Evolutionary conservation across 2,888 invertebrate genomes (phyloP).

Genomic region (Caenorhabditis japonica): DNA sequence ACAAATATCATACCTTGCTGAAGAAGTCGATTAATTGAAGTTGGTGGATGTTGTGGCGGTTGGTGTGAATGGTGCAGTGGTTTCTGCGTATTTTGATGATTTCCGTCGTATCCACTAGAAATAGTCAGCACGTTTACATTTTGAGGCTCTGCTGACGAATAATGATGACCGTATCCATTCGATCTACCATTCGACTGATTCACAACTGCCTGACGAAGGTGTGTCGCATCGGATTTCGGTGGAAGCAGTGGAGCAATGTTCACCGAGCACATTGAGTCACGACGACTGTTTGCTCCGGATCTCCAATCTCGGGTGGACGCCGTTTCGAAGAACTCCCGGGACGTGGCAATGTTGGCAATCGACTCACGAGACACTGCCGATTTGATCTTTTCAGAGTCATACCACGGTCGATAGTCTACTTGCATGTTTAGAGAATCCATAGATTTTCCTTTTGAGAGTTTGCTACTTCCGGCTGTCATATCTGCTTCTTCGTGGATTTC

Average conservation of each 20-base stretch:
- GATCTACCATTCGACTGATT: slow-evolving; percentile 6
- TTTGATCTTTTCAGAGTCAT: slow-evolving; percentile 52
- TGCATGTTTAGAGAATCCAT: slow-evolving; percentile 58
- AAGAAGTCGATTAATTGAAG: slow-evolving; percentile 21
- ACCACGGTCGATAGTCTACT: slow-evolving; percentile 58
- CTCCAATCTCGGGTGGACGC: slow-evolving; percentile 39
- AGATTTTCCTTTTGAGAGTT: slow-evolving; percentile 59
- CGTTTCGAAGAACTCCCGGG: slow-evolving; percentile 52
- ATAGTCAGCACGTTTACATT: slow-evolving; percentile 28
- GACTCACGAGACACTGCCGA: slow-evolving; percentile 55
- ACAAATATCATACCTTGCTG: slow-evolving; percentile 25
- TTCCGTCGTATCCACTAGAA: slow-evolving; percentile 24
- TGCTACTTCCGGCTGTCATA: slow-evolving; percentile 18
- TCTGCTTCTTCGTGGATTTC: slow-evolving; percentile 50
- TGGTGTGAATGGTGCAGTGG: not conserved
- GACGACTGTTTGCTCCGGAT: slow-evolving; percentile 32
- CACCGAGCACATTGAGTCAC: slow-evolving; percentile 42
- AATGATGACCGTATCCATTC: no score
- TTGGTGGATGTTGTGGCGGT: slow-evolving; percentile 19
- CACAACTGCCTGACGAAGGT: slow-evolving; percentile 45
- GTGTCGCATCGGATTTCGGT: slow-evolving; percentile 57
- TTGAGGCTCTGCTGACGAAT: not conserved
- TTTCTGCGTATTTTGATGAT: slow-evolving; percentile 12
- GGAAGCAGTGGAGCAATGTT: slow-evolving; percentile 53
- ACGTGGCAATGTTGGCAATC: slow-evolving; percentile 56